Evolutionary conservation across 2,113 vertebrate genomes (phyloP).

Genomic region (Geococcyx californianus): DNA sequence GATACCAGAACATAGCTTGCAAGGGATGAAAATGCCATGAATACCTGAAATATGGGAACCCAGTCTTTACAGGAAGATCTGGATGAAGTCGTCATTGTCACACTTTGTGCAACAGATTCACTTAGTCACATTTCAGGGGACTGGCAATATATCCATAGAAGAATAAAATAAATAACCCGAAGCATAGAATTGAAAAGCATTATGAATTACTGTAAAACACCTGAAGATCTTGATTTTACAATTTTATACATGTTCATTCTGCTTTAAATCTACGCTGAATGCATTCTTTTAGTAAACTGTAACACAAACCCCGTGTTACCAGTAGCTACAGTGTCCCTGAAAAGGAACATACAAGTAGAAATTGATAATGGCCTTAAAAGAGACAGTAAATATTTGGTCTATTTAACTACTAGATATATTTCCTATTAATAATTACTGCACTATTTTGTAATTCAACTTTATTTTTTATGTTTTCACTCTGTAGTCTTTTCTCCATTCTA

Average conservation of each 20-base stretch:
- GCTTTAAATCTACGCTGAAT: not conserved
- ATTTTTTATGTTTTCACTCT: not conserved
- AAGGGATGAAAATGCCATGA: not conserved
- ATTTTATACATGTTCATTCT: not conserved
- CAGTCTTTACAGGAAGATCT: not conserved
- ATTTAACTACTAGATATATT: not conserved
- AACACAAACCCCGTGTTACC: not conserved
- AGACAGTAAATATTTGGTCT: not conserved
- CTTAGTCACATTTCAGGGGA: not conserved
- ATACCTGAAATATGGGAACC: not conserved
- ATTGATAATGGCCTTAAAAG: not conserved
- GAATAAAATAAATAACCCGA: not conserved
- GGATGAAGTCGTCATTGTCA: not conserved
- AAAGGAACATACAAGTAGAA: not conserved
- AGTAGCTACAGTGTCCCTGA: not conserved
- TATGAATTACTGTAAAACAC: not conserved
- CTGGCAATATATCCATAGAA: not conserved
- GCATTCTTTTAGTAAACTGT: not conserved
- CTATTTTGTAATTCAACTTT: not conserved
- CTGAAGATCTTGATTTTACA: not conserved
- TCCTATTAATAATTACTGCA: not conserved
- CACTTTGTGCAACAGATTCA: not conserved
- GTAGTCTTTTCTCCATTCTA: not conserved
- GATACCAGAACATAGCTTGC: rapidly evolving
- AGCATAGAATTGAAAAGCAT: not conserved